These are phyloP conservation scores for Buphagus erythrorhynchus DNA, from an alignment of 2,797 vertebrate genomes.

Conservation along the genomic window DNA sequence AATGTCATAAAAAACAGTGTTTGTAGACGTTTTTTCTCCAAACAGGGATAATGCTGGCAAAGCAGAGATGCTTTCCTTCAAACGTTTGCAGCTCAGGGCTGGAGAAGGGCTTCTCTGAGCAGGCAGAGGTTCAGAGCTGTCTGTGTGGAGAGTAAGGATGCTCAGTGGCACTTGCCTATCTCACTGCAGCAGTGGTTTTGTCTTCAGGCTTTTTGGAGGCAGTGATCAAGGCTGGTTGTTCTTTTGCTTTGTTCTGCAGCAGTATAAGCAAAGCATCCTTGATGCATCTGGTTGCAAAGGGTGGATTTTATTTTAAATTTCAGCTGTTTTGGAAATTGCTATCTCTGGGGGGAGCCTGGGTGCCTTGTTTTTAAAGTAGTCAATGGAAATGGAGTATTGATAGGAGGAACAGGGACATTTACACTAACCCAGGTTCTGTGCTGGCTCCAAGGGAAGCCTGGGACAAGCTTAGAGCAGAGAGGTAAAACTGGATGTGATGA, in stretches of 20 bases:
- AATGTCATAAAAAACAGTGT: neutral
- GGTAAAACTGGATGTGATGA: neutral
- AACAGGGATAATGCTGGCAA: constrained; percentile 7
- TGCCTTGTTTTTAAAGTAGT: neutral
- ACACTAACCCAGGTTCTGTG: neutral
- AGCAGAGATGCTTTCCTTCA: neutral
- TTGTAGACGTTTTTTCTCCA: neutral
- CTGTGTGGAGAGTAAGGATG: neutral
- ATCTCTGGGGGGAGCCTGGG: neutral
- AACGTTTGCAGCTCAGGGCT: neutral
- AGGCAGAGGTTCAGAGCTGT: neutral
- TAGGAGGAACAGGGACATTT: neutral
- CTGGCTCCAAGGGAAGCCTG: neutral
- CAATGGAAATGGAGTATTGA: neutral
- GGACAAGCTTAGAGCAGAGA: neutral
- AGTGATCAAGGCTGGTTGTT: neutral
- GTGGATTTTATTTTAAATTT: neutral
- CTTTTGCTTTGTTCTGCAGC: neutral
- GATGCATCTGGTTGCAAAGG: neutral
- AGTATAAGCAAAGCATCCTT: neutral
- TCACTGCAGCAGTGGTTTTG: neutral
- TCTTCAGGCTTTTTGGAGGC: neutral
- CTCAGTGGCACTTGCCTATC: neutral
- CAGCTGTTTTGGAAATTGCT: neutral
- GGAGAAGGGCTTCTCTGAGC: neutral